A percentile compares a stretch with the other conserved stretches of the same genome.
Conservation (phyloP, 2,888 invertebrate genomes). For the Acanthococcus lagerstroemiae region DNA sequence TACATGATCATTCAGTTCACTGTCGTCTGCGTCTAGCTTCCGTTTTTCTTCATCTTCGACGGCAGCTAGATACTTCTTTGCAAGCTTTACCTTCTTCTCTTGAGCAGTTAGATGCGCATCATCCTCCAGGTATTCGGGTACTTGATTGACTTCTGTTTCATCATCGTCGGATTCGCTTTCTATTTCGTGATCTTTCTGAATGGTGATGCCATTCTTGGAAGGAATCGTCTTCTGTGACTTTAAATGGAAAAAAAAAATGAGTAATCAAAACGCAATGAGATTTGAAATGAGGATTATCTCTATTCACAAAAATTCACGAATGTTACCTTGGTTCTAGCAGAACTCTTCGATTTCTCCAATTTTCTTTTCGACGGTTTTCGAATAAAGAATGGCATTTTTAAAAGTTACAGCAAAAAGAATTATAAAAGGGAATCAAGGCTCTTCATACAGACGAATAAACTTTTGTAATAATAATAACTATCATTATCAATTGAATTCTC, state of each 20-base stretch:
- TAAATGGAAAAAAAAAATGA: not conserved
- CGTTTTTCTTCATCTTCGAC: conserved; percentile 70
- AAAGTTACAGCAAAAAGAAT: no score
- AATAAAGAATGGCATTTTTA: conserved; percentile 29
- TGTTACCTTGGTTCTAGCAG: not conserved
- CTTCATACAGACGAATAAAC: no score
- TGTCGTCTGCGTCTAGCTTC: conserved; percentile 43
- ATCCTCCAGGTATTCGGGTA: conserved; percentile 35
- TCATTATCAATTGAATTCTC: no score
- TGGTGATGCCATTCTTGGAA: not conserved
- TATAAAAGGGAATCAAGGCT: no score
- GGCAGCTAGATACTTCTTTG: conserved; percentile 80
- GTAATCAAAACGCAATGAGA: not conserved
- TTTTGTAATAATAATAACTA: no score
- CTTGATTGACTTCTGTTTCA: not conserved
- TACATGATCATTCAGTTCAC: conserved; percentile 53
- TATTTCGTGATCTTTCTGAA: conserved; percentile 8
- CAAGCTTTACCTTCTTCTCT: conserved; percentile 78
- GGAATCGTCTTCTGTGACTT: not conserved
- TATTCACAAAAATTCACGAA: no score
- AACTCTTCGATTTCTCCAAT: not conserved
- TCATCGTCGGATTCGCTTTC: conserved; percentile 8
- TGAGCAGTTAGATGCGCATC: conserved; percentile 62
- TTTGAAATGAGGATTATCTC: not conserved
- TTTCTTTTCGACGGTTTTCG: conserved; percentile 21